Percentiles rank a stretch among this genome's conserved stretches.
Evolutionary conservation across 2,888 invertebrate species (phyloP).

Genomic region (Drosophila ochracea): DNA sequence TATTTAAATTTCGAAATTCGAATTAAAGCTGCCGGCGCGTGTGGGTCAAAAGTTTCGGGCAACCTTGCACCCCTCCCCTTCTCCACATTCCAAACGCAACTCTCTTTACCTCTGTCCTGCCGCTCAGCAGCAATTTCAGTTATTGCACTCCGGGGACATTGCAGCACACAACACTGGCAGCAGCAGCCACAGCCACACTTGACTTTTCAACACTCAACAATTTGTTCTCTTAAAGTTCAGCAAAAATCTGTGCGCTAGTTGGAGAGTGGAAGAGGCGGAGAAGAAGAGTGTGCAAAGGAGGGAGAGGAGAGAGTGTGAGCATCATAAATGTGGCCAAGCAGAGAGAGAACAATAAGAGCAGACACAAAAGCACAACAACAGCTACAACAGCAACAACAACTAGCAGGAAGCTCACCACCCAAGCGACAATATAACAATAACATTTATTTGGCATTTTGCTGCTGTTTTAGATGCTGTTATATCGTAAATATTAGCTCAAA

Average conservation of each 20-base stretch:
- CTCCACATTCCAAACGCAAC: too few species aligned
- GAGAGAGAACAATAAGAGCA: conserved; percentile 31
- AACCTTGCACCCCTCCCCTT: conserved; percentile 3
- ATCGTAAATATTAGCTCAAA: conserved; percentile 85
- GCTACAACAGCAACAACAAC: conserved; percentile 33
- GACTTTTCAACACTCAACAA: conserved; percentile 75
- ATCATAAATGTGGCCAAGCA: conserved; percentile 66
- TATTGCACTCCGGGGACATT: conserved; percentile 74
- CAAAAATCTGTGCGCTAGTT: conserved; percentile 40
- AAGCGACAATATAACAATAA: conserved; percentile 84
- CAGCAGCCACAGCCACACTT: conserved; percentile 47
- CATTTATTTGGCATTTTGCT: conserved; percentile 84
- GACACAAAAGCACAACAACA: conserved; percentile 23
- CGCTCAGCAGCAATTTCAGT: conserved; percentile 74
- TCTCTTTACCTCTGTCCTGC: background rate
- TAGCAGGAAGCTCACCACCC: conserved; percentile 68
- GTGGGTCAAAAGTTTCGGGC: conserved; percentile 54
- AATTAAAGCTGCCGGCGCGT: conserved; percentile 58
- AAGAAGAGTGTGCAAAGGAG: background rate
- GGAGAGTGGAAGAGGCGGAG: background rate
- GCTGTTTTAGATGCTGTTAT: conserved; percentile 84
- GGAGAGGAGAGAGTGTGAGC: conserved; percentile 21
- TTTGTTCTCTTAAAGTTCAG: conserved; percentile 70
- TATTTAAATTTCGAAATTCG: conserved; percentile 64
- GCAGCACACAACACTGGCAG: conserved; percentile 43